Evolutionary conservation across 2,797 vertebrate species (phyloP).

Genomic region (Austrolebias charrua): DNA sequence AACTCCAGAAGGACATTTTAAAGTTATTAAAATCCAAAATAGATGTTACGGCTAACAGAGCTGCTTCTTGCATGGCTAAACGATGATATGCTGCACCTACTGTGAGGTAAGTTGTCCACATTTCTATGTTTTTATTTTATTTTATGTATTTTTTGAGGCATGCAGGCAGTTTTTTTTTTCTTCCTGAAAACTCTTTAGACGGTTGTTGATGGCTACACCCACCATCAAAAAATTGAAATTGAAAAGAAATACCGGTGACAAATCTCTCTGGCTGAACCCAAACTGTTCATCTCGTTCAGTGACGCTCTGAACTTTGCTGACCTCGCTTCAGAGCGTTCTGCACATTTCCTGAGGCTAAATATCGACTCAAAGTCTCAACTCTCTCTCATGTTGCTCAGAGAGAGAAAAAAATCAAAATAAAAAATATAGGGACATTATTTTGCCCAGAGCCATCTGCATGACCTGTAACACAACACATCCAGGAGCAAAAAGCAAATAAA

Average conservation of each 20-base stretch:
- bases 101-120: conserved; percentile 15
- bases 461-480: conserved; percentile 64
- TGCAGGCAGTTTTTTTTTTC: conserved; percentile 27
- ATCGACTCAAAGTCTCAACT: conserved; percentile 64
- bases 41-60: conserved; percentile 7
- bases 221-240: conserved; percentile 34
- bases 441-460: conserved; percentile 61
- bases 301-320: conserved; percentile 64
- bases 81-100: conserved; percentile 11
- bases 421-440: conserved; percentile 51
- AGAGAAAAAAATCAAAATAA: conserved; percentile 8
- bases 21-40: conserved; percentile 6
- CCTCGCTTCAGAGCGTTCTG: conserved; percentile 57
- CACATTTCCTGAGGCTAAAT: conserved; percentile 64
- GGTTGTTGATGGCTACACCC: conserved; percentile 42
- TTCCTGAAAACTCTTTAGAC: conserved; percentile 18
- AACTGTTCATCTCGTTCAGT: conserved; percentile 54
- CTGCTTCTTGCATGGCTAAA: background rate
- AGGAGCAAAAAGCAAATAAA: conserved; percentile 27
- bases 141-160: conserved; percentile 9
- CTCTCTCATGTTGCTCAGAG: conserved; percentile 46
- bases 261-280: conserved; percentile 56
- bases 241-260: conserved; percentile 57
- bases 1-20: conserved; percentile 15
- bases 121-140: conserved; percentile 18